phyloP scores from a whole-genome alignment of 2,888 invertebrate genomes.

The Apamea sordens region DNA sequence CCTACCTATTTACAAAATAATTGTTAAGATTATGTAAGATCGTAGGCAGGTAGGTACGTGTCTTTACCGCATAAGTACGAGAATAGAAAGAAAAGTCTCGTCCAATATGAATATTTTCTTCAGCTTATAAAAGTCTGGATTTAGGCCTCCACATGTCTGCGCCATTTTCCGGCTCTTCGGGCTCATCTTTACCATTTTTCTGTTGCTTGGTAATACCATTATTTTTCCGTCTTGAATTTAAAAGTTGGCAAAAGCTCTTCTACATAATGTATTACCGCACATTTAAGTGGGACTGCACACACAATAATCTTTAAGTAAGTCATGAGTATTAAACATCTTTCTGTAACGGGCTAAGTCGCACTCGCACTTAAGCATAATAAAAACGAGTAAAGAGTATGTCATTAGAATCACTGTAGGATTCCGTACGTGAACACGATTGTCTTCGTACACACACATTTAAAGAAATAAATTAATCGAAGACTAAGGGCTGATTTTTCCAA shows the following conservation, averaged over 20 bases:
- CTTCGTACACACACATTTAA: neutral
- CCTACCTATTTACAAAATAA: neutral
- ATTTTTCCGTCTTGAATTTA: conserved; percentile 25
- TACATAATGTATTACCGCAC: conserved; percentile 32
- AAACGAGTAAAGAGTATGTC: conserved; percentile 7
- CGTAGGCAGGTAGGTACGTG: neutral
- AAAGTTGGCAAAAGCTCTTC: conserved; percentile 40
- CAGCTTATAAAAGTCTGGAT: conserved; percentile 2
- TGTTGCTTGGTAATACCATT: conserved; percentile 41
- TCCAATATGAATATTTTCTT: conserved; percentile 35
- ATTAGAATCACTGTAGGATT: conserved; percentile 13
- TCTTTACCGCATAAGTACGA: neutral
- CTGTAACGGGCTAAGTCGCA: conserved; percentile 72
- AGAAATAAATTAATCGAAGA: no score
- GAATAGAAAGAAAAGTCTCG: neutral
- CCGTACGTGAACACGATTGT: conserved; percentile 5
- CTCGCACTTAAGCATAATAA: conserved; percentile 30
- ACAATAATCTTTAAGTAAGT: conserved; percentile 62
- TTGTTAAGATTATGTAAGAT: neutral
- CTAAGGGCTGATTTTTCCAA: no score
- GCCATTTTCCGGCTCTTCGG: conserved; percentile 13
- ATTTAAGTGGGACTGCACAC: conserved; percentile 41
- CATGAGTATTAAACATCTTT: conserved; percentile 69
- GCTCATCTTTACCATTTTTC: conserved; percentile 14
- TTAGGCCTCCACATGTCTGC: conserved; percentile 12